Evolutionary conservation across 2,797 vertebrate genomes (phyloP).

Genomic region (Nannoperca obscura): DNA sequence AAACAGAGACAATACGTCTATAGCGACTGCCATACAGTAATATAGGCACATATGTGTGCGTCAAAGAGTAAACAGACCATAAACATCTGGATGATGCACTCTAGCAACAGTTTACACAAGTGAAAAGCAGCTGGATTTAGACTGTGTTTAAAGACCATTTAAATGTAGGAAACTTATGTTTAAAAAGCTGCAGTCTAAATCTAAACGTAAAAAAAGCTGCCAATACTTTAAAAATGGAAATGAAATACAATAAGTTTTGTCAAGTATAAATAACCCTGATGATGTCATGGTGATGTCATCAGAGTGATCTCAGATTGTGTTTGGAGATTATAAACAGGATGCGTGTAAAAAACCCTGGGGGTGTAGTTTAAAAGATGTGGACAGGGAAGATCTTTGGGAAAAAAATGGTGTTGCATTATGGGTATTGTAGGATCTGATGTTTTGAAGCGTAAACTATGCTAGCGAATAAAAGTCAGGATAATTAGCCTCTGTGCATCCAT

Average conservation of each 20-base stretch:
- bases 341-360: neutral
- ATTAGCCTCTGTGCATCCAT: neutral
- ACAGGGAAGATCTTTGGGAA: too few species aligned
- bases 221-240: neutral
- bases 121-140: neutral
- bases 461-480: neutral
- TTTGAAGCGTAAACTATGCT: neutral
- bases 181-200: neutral
- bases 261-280: neutral
- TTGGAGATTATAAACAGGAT: neutral
- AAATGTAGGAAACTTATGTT: neutral
- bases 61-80: neutral
- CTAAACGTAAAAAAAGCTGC: neutral
- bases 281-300: neutral
- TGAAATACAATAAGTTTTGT: too few species aligned
- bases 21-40: conserved; percentile 27
- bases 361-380: neutral
- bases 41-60: conserved; percentile 8
- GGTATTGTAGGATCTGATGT: neutral
- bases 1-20: conserved; percentile 44
- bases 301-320: neutral
- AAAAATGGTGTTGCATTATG: neutral
- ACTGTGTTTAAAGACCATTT: neutral
- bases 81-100: neutral
- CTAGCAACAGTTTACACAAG: neutral